Base-by-base conservation (phyloP, 23 tunicate species). In the Ciona savignyi region DNA sequence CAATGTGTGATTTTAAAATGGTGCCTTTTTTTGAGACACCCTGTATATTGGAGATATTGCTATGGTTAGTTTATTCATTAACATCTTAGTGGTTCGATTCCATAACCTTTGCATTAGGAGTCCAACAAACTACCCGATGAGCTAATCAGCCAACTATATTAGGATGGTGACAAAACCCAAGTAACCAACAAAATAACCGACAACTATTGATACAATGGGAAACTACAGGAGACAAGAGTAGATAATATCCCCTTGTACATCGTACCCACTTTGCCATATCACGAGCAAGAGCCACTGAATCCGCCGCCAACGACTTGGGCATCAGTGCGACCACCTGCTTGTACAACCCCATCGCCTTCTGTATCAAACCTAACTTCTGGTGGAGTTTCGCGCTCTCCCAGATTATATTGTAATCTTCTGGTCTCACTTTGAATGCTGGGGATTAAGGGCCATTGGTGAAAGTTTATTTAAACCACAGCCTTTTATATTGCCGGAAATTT, bases 251-350 rank as follows among this genome's bases (percentile, higher is more conserved):
- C n/a, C n/a, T n/a, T n/a, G n/a, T n/a, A n/a, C n/a, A n/a, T 49
- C 20, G 20, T 49, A 4, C 28, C 22, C 28, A 63, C 67, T 70
- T 83, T 4, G 96, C 81, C 3, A 74, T 35, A 15, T 79, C 82
- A 19, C 82, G 29, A 11, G 89, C 96, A 24, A 89, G 29, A 11
- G 51, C 62, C 35, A 83, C 82, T 25, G 89, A 75, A 19, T 64
- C 67, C 1, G 65, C 74, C 0, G 65, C 78, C 29, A 74, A 77
- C 19, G 94, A 85, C 84, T 77, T 83, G 32, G 94, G 94, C 84
- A 83, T 83, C 24, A 75, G 63, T 30, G 30, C 35, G 65, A 89
- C 81, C 23, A 77, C 85, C 2, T 75, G 9, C 32, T 79, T 83
- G 65, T 83, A 89, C 28, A 32, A 30, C 19, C 11, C 51, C 25